These are phyloP conservation scores for Macropis europaea DNA, from an alignment of 2,888 invertebrate species.

Conservation along the genomic window DNA sequence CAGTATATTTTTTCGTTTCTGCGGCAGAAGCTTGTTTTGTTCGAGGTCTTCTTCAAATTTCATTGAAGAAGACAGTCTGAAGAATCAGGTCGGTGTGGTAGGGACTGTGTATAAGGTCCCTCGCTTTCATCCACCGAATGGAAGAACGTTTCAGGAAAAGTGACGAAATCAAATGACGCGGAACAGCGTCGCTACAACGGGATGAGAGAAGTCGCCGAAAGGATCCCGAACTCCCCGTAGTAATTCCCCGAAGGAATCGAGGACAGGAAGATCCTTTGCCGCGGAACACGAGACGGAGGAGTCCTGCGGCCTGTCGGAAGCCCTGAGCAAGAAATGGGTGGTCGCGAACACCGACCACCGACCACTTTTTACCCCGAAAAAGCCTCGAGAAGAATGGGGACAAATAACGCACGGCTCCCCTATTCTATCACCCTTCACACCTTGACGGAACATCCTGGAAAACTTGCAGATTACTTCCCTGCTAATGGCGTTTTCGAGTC, in stretches of 20 bases:
- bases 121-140: background rate
- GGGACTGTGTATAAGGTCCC: too few species aligned
- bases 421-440: conserved; percentile 7
- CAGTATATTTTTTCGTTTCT: too few species aligned
- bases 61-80: too few species aligned
- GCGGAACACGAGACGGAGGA: background rate
- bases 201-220: background rate
- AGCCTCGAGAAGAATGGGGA: conserved; percentile 30
- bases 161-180: background rate
- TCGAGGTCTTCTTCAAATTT: too few species aligned
- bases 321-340: conserved; percentile 25
- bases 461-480: conserved; percentile 28
- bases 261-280: conserved; percentile 13
- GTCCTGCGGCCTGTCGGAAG: conserved; percentile 9
- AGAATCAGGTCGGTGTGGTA: too few species aligned
- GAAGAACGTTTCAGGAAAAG: background rate
- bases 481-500: conserved; percentile 39
- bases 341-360: background rate
- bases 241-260: conserved; percentile 2
- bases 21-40: too few species aligned
- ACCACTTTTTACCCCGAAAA: conserved; percentile 5
- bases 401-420: background rate
- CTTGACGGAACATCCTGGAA: conserved; percentile 2
- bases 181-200: background rate
- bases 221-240: background rate